phyloP scores from a whole-genome alignment of 2,797 vertebrate species.

The Squalus acanthias region DNA sequence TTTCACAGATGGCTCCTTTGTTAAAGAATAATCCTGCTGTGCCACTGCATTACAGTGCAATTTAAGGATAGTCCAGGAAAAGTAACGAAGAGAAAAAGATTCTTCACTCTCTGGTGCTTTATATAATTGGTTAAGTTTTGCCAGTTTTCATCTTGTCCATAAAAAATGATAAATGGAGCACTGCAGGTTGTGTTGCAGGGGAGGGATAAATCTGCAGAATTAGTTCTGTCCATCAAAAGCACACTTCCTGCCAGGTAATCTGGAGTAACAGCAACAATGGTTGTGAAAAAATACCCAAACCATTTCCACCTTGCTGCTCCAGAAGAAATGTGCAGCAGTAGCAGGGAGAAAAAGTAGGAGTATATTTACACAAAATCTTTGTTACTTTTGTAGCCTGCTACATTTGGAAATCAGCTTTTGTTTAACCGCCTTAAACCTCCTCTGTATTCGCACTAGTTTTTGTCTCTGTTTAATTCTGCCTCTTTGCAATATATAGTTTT shows the following conservation, averaged over 20 bases:
- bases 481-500: not conserved
- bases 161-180: conserved; percentile 24
- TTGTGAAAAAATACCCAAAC: not conserved
- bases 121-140: conserved; percentile 5
- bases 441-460: not conserved
- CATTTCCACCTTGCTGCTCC: not conserved
- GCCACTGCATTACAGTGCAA: not conserved
- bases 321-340: not conserved
- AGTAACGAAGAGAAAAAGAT: not conserved
- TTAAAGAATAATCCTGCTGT: conserved; percentile 1
- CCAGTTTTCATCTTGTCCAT: conserved; percentile 7
- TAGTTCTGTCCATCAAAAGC: conserved; percentile 20
- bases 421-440: not conserved
- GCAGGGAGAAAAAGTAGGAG: not conserved
- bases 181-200: conserved; percentile 13
- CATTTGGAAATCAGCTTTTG: not conserved
- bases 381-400: not conserved
- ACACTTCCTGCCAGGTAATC: conserved; percentile 12
- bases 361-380: not conserved
- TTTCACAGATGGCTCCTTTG: not conserved
- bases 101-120: conserved; percentile 3
- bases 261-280: conserved; percentile 6
- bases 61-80: not conserved
- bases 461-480: not conserved
- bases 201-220: conserved; percentile 21